These are phyloP conservation scores for Chrysina gloriosa DNA, from an alignment of 2,888 invertebrate species.

Conservation along the genomic window DNA sequence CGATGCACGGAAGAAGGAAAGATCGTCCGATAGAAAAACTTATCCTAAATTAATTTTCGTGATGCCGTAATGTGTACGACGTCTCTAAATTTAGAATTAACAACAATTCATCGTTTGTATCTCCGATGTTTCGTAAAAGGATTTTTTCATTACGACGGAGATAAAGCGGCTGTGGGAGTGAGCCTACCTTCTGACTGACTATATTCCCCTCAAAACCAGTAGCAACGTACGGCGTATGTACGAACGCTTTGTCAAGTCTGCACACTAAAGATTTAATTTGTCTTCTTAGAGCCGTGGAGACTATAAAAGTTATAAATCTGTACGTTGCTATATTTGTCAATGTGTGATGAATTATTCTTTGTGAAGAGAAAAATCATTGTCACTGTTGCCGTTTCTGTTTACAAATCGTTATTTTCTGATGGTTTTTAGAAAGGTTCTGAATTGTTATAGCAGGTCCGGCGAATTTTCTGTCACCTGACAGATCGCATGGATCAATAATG, in stretches of 20 bases:
- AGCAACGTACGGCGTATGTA: not conserved
- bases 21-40: constrained; percentile 19
- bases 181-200: constrained; percentile 21
- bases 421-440: too few relatives aligned
- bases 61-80: constrained; percentile 8
- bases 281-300: constrained; percentile 23
- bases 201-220: constrained; percentile 28
- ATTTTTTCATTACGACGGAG: not conserved
- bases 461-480: too few relatives aligned
- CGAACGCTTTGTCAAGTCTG: constrained; percentile 19
- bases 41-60: constrained; percentile 24
- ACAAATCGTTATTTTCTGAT: too few relatives aligned
- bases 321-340: not conserved
- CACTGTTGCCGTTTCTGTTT: not conserved
- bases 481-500: too few relatives aligned
- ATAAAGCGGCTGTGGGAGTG: not conserved
- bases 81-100: not conserved
- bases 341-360: constrained; percentile 14
- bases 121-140: not conserved
- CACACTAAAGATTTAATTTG: constrained; percentile 43
- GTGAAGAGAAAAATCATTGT: not conserved
- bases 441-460: too few relatives aligned
- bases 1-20: not conserved
- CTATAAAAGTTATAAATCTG: constrained; percentile 11
- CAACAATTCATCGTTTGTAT: constrained; percentile 16